These are phyloP conservation scores for Celastrina argiolus DNA, from an alignment of 2,888 invertebrate species.

Conservation along the genomic window DNA sequence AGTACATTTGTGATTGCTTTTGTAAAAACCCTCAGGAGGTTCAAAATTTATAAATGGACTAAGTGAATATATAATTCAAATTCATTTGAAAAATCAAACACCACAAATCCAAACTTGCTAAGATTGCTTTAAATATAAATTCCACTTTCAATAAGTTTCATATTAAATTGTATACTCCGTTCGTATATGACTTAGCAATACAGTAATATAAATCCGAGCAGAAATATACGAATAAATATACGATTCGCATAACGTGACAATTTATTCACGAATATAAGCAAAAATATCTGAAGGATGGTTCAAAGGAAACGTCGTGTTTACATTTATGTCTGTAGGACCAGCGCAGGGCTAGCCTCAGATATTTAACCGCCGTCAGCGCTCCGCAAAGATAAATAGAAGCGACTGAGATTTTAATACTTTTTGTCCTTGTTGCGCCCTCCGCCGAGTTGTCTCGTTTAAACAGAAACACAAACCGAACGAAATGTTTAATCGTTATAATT, in stretches of 20 bases:
- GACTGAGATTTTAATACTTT: conserved; percentile 67
- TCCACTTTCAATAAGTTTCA: background rate
- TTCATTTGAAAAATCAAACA: no score
- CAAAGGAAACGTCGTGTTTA: conserved; percentile 66
- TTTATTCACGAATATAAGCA: conserved; percentile 36
- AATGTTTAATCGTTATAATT: conserved; percentile 23
- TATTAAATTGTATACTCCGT: background rate
- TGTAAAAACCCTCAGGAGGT: no score
- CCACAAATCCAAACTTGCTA: background rate
- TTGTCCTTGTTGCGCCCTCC: conserved; percentile 46
- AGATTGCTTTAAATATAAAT: background rate
- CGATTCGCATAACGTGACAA: conserved; percentile 20
- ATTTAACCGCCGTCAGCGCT: conserved; percentile 65
- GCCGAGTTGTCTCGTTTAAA: conserved; percentile 29
- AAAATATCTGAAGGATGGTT: conserved; percentile 50
- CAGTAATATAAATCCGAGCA: background rate
- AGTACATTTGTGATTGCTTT: no score
- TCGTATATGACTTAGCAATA: conserved; percentile 9
- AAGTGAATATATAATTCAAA: no score
- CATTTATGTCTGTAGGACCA: conserved; percentile 59
- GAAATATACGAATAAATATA: conserved; percentile 15
- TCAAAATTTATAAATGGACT: no score
- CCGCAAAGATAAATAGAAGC: conserved; percentile 66
- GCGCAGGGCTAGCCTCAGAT: conserved; percentile 55
- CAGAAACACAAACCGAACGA: conserved; percentile 25